Percentiles rank a stretch among this genome's conserved stretches.
These are phyloP conservation scores for Setipinna tenuifilis DNA, from an alignment of 2,797 vertebrate genomes.

Conservation along the genomic window DNA sequence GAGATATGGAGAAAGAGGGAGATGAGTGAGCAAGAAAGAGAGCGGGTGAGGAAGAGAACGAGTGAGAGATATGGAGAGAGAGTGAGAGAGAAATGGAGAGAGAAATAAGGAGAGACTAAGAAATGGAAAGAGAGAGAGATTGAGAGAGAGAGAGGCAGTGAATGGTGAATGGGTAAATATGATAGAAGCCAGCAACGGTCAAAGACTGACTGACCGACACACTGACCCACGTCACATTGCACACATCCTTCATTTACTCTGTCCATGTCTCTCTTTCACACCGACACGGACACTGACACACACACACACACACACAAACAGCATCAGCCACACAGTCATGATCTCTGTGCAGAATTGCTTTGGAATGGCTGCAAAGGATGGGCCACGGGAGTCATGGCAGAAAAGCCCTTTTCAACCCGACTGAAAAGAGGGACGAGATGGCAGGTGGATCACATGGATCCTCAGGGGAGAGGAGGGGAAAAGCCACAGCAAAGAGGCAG, in stretches of 20 bases:
- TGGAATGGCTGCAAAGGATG: background rate
- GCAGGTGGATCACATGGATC: background rate
- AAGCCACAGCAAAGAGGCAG: background rate
- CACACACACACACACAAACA: background rate
- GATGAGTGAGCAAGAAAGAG: too few species aligned
- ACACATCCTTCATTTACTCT: background rate
- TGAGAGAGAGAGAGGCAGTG: too few species aligned
- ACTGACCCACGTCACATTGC: background rate
- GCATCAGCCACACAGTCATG: background rate
- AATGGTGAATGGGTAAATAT: too few species aligned
- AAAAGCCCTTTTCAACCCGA: background rate
- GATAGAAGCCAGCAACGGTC: too few species aligned
- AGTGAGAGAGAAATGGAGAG: too few species aligned
- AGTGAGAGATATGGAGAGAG: too few species aligned
- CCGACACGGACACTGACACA: slow-evolving; percentile 18
- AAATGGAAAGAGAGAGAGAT: too few species aligned
- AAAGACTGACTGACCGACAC: background rate
- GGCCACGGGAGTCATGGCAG: background rate
- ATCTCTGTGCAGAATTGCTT: background rate
- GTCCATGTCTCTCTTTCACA: background rate
- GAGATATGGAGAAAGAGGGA: background rate
- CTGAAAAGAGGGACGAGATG: background rate
- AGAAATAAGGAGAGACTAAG: too few species aligned
- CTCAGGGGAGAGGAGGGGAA: background rate
- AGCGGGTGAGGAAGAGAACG: too few species aligned